These are phyloP conservation scores for Pangasianodon hypophthalmus DNA, from an alignment of 2,113 vertebrate genomes.

Conservation along the genomic window DNA sequence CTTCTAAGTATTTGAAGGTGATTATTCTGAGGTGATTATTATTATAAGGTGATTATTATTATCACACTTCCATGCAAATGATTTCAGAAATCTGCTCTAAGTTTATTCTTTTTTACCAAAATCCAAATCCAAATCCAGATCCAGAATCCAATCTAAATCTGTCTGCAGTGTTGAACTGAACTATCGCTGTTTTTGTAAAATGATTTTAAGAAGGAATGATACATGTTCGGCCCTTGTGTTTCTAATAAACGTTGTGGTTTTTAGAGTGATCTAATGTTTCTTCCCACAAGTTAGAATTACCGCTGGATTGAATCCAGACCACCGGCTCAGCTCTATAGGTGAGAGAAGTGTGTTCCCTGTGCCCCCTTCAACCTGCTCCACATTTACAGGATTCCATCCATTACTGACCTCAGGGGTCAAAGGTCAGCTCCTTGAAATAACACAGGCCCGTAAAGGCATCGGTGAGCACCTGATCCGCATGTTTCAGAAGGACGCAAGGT, in stretches of 20 bases:
- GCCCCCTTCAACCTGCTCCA: conserved; percentile 19
- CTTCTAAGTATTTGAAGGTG: neutral
- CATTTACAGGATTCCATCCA: conserved; percentile 46
- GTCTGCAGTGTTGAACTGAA: neutral
- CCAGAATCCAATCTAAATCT: neutral
- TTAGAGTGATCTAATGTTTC: neutral
- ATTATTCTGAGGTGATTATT: neutral
- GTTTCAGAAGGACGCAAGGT: conserved; percentile 30
- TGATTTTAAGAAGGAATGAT: neutral
- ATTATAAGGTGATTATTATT: neutral
- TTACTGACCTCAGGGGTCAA: conserved; percentile 41
- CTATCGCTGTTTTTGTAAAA: neutral
- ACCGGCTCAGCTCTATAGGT: neutral
- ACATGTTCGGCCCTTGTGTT: conserved; percentile 1
- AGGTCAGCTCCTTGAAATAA: conserved; percentile 35
- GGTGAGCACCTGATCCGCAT: conserved; percentile 41
- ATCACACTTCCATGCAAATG: neutral
- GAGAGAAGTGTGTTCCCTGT: neutral
- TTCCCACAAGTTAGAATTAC: neutral
- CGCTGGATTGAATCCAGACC: conserved; percentile 10
- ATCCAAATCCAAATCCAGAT: neutral
- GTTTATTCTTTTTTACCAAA: neutral
- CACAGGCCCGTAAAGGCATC: conserved; percentile 5
- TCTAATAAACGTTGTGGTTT: conserved; percentile 15
- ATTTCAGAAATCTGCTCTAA: neutral